Evolutionary conservation across 2,113 vertebrate species (phyloP).

Genomic region (Narcine bancroftii): DNA sequence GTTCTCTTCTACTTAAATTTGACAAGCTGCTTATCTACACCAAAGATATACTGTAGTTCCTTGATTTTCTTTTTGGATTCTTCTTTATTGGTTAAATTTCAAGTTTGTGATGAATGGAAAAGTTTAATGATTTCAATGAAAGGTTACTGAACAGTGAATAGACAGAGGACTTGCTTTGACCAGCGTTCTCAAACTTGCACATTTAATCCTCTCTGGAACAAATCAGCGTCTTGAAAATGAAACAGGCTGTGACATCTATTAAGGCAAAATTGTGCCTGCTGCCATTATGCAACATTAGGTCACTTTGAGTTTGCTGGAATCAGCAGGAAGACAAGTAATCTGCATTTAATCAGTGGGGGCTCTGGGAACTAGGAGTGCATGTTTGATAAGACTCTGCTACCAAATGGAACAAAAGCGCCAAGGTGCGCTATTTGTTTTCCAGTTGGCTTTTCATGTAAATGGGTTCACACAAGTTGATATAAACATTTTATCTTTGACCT

Average conservation of each 20-base stretch:
- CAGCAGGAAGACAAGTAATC: background rate
- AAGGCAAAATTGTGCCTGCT: background rate
- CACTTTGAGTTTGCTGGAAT: background rate
- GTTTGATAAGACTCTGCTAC: background rate
- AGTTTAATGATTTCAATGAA: background rate
- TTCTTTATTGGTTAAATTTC: background rate
- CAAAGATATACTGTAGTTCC: background rate
- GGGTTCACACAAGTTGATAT: background rate
- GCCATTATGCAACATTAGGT: background rate
- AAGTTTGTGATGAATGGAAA: background rate
- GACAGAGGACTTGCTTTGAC: background rate
- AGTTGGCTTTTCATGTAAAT: background rate
- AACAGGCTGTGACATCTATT: background rate
- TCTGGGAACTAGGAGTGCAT: background rate
- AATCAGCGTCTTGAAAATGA: background rate
- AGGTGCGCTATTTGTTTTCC: background rate
- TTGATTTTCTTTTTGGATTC: background rate
- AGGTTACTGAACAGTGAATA: background rate
- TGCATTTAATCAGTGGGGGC: background rate
- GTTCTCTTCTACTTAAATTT: background rate
- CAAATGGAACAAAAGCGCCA: background rate
- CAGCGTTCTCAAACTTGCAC: background rate
- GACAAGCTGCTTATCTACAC: background rate
- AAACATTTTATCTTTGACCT: background rate
- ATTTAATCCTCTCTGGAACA: background rate